A percentile compares a stretch with the other conserved stretches of the same genome.
Evolutionary conservation across 2,888 invertebrate species (phyloP).

Genomic region (Drosophila niveifrons): DNA sequence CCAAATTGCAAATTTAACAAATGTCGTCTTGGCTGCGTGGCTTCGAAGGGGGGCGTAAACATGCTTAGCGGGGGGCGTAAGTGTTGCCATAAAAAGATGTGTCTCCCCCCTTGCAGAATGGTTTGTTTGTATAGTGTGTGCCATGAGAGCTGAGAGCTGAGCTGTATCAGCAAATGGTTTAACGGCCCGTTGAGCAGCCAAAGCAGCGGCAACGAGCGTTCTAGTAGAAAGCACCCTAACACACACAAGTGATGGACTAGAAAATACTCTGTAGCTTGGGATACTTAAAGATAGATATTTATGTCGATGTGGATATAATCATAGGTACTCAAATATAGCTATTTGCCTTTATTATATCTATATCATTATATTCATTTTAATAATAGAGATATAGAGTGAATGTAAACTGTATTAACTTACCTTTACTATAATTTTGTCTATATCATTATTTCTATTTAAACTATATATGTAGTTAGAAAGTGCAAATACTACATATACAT

Average conservation of each 20-base stretch:
- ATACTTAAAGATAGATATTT: neutral
- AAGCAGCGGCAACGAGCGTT: constrained; percentile 58
- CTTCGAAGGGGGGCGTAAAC: neutral
- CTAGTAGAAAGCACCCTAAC: constrained; percentile 52
- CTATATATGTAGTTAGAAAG: too few species aligned
- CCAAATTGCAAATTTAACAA: constrained; percentile 72
- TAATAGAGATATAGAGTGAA: too few species aligned
- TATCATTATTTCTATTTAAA: too few species aligned
- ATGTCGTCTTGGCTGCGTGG: constrained; percentile 42
- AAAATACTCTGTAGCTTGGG: constrained; percentile 11
- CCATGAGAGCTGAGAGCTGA: constrained; percentile 1
- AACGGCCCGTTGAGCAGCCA: constrained; percentile 72
- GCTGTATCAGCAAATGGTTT: constrained; percentile 74
- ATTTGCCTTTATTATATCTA: too few species aligned
- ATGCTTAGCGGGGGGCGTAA: neutral
- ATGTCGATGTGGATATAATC: neutral
- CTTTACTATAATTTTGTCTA: too few species aligned
- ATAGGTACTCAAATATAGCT: too few species aligned
- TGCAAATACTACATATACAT: too few species aligned
- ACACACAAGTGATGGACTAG: constrained; percentile 5
- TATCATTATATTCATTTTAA: too few species aligned
- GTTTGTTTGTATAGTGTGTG: constrained; percentile 1
- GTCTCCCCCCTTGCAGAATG: constrained; percentile 2
- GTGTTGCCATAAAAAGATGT: constrained; percentile 44
- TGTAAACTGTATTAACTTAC: too few species aligned